A percentile compares a stretch with the other conserved stretches of the same genome.
These are phyloP conservation scores for Leptinotarsa texana DNA, from an alignment of 1,140 invertebrate genomes.

Conservation along the genomic window DNA sequence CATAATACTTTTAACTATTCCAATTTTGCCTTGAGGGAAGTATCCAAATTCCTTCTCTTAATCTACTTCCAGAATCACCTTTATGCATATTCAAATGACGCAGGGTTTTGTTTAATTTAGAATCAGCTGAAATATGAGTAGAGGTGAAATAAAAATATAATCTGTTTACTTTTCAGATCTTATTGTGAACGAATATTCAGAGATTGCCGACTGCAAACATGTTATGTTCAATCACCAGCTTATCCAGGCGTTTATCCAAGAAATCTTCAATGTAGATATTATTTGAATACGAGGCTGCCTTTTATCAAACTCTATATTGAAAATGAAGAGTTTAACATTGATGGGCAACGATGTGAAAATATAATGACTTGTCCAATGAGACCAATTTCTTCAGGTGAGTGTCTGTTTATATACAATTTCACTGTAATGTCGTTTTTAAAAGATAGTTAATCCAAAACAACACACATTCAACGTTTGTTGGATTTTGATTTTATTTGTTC, in stretches of 20 bases:
- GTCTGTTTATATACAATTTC: not conserved
- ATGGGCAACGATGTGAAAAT: conserved; percentile 90
- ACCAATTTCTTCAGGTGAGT: conserved; percentile 76
- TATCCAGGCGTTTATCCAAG: conserved; percentile 90
- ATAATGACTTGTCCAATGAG: conserved; percentile 93
- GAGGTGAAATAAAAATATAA: too few relatives aligned
- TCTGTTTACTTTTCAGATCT: conserved; percentile 62
- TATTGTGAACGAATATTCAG: conserved; percentile 86
- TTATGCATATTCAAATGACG: too few relatives aligned
- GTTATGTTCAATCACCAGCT: conserved; percentile 89
- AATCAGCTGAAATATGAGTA: too few relatives aligned
- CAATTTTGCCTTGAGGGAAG: too few relatives aligned
- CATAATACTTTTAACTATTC: too few relatives aligned
- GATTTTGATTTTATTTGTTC: too few relatives aligned
- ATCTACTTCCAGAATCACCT: too few relatives aligned
- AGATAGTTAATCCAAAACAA: too few relatives aligned
- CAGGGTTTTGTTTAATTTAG: too few relatives aligned
- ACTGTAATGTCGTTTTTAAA: too few relatives aligned
- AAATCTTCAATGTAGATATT: conserved; percentile 86
- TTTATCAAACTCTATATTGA: conserved; percentile 92
- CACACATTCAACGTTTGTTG: too few relatives aligned
- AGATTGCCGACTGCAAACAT: conserved; percentile 84
- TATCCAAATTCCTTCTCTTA: too few relatives aligned
- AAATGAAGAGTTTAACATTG: conserved; percentile 92
- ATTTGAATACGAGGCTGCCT: conserved; percentile 81